A percentile compares a stretch with the other conserved stretches of the same genome.
These are phyloP conservation scores for Drosophila sproati DNA, from an alignment of 1,140 invertebrate species.

Conservation along the genomic window DNA sequence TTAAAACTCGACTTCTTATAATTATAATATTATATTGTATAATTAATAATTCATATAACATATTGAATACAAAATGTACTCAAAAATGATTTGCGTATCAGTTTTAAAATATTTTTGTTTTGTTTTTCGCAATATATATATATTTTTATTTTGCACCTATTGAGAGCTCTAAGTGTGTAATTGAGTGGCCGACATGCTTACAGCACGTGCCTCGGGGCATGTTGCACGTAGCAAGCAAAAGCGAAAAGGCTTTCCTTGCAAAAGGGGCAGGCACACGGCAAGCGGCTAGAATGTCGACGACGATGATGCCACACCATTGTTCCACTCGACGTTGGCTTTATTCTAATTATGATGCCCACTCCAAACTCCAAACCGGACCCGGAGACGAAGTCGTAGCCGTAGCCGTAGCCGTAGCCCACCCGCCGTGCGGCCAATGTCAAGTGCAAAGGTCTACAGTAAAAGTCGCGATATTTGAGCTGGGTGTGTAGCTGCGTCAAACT, in stretches of 20 bases:
- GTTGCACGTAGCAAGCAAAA: slow-evolving; percentile 50
- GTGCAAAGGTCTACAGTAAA: slow-evolving; percentile 68
- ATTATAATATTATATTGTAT: no score
- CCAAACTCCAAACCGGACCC: neutral
- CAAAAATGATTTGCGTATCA: no score
- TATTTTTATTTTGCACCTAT: no score
- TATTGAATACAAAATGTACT: no score
- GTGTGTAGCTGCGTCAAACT: neutral
- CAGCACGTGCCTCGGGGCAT: slow-evolving; percentile 8
- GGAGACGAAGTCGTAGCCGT: slow-evolving; percentile 24
- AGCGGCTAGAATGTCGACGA: slow-evolving; percentile 9
- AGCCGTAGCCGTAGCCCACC: slow-evolving; percentile 36
- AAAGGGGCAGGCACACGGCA: slow-evolving; percentile 27
- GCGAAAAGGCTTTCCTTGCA: neutral
- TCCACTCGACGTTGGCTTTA: slow-evolving; percentile 68
- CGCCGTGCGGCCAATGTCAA: slow-evolving; percentile 63
- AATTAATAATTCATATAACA: no score
- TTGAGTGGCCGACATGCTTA: neutral
- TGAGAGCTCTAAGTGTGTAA: neutral
- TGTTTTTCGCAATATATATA: no score
- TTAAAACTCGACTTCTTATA: no score
- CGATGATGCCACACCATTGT: slow-evolving; percentile 21
- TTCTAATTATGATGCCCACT: slow-evolving; percentile 71
- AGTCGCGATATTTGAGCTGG: slow-evolving; percentile 41
- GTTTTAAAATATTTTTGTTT: no score